phyloP scores from a whole-genome alignment of 2,797 vertebrate species.

The Crocidura indochinensis region DNA sequence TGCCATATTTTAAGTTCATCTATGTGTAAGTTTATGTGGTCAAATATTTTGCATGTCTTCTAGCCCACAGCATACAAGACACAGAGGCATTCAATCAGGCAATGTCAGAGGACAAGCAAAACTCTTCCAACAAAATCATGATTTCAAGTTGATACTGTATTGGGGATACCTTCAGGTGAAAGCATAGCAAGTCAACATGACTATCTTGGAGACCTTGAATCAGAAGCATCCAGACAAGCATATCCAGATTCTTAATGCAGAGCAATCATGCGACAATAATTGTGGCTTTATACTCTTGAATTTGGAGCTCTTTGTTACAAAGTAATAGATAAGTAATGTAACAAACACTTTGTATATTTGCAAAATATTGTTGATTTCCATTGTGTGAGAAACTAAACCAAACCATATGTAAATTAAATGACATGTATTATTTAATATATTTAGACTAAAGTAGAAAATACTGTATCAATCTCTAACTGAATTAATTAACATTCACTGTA shows the following conservation, averaged over 20 bases:
- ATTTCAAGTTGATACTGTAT: background rate
- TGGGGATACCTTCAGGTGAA: background rate
- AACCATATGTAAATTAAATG: background rate
- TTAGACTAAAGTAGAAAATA: constrained; percentile 27
- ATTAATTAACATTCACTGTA: background rate
- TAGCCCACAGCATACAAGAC: background rate
- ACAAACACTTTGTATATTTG: background rate
- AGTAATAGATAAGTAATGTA: background rate
- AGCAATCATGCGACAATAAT: background rate
- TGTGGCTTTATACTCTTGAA: background rate
- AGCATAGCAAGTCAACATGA: background rate
- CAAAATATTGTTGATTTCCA: constrained; percentile 35
- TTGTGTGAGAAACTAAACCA: constrained; percentile 51
- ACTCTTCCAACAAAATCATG: background rate
- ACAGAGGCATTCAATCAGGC: background rate
- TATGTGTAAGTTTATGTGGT: background rate
- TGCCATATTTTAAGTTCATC: background rate
- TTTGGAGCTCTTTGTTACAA: background rate
- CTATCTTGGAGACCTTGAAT: no score
- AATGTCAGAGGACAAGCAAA: background rate
- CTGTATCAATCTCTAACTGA: constrained; percentile 1
- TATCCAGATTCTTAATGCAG: background rate
- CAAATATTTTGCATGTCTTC: background rate
- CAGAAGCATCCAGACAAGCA: background rate
- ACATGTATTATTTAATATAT: constrained; percentile 12